Evolutionary conservation across 2,797 vertebrate species (phyloP).

Genomic region (Sebastes diaconus): DNA sequence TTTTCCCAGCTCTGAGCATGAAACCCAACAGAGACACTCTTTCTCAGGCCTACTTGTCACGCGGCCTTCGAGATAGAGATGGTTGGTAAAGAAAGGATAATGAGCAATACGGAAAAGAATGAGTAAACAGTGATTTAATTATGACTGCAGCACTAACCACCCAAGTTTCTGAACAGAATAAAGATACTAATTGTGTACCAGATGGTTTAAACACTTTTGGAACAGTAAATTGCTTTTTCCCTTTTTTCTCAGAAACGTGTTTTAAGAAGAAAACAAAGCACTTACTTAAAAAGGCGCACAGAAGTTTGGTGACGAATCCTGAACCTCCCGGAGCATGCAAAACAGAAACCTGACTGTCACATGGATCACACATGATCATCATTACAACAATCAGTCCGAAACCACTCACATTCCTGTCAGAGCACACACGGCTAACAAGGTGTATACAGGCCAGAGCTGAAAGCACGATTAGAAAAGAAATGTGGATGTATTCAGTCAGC

Average conservation of each 20-base stretch:
- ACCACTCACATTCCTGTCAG: neutral
- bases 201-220: neutral
- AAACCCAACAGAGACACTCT: constrained; percentile 52
- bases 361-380: constrained; percentile 8
- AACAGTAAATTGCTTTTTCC: neutral
- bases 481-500: neutral
- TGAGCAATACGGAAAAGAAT: constrained; percentile 42
- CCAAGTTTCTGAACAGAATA: constrained; percentile 2
- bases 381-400: constrained; percentile 8
- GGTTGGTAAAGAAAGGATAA: constrained; percentile 45
- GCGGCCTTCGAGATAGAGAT: constrained; percentile 27
- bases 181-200: neutral
- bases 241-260: neutral
- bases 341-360: neutral
- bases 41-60: constrained; percentile 48
- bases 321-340: neutral
- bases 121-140: constrained; percentile 42
- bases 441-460: neutral
- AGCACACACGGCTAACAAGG: neutral
- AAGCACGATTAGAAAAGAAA: neutral
- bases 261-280: neutral
- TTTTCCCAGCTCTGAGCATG: constrained; percentile 9
- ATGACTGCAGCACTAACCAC: constrained; percentile 8
- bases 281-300: neutral
- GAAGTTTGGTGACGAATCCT: neutral